phyloP scores from a whole-genome alignment of 2,113 vertebrate genomes.

The Turnix velox region DNA sequence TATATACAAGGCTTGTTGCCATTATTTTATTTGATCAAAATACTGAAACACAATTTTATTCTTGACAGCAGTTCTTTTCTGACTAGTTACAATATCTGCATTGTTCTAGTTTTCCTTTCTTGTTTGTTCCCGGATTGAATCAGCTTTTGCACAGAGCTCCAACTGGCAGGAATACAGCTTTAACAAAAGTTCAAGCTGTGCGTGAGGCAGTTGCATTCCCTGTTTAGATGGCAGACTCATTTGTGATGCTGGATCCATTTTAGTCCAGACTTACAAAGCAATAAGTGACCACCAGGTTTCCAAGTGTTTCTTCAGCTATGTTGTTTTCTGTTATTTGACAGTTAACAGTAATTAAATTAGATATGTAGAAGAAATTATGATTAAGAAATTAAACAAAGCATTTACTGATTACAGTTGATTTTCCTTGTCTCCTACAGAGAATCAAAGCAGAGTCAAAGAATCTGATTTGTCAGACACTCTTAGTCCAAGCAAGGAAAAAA shows the following conservation, averaged over 20 bases:
- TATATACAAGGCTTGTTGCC: neutral
- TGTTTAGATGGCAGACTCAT: slow-evolving; percentile 46
- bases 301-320: neutral
- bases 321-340: neutral
- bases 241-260: slow-evolving; percentile 59
- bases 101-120: slow-evolving; percentile 60
- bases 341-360: neutral
- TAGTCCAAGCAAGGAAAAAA: slow-evolving; percentile 96
- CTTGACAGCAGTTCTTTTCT: slow-evolving; percentile 42
- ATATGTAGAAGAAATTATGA: neutral
- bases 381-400: neutral
- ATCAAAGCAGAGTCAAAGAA: slow-evolving; percentile 89
- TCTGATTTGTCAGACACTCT: slow-evolving; percentile 97
- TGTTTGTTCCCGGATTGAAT: slow-evolving; percentile 62
- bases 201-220: slow-evolving; percentile 45
- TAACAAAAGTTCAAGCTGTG: slow-evolving; percentile 68
- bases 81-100: slow-evolving; percentile 37
- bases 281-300: slow-evolving; percentile 8
- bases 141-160: slow-evolving; percentile 58
- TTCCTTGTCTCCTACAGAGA: slow-evolving; percentile 77
- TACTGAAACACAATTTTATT: slow-evolving; percentile 3
- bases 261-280: slow-evolving; percentile 37
- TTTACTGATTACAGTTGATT: slow-evolving; percentile 19
- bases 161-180: slow-evolving; percentile 64
- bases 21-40: neutral